Evolutionary conservation across 2,888 invertebrate genomes (phyloP), one percentile per base, ranked within the genome.

Genomic region (Arge pagana): DNA sequence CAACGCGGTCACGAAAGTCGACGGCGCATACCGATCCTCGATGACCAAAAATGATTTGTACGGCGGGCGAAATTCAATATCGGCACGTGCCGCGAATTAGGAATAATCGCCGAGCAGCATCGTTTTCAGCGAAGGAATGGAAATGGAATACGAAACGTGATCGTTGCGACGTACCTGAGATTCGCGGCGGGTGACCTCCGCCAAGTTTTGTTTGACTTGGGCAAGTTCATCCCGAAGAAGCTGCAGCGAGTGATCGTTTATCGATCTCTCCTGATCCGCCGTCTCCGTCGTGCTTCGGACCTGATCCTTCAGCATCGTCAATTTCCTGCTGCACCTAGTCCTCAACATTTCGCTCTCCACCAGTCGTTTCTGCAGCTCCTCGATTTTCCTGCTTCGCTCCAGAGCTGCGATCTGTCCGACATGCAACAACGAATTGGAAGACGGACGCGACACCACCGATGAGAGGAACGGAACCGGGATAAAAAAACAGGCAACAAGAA

Each of bases 341-440:
- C 91, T 83, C 23, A 92, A 78, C 61, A 89, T 81, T 68, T 93
- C 93, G 33, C 90, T 85, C 70, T 93, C 93, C 35, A 90, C 87
- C 19, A 92, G 76, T 58, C 88, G 86, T 70, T 89, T 88, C 60
- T 91, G 89, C 2, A 93, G 78, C 55, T 93, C 92, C 68, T 93
- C 92, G 48, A 92, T 84, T 77, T 90, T 92, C 19, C 92, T 82
- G 1, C 89, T 90, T 23, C 90, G 82, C 72, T 93, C 93, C 63
- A 93, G 70, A 1, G 92, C 87, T 13, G 90, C 87, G 65, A 92
- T 90, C 91, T 92, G 72, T 31, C 68, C 68, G 55, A 41, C 62
- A 54, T 50, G 24, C 23, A 39, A 43, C 24, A 19, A n/a, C n/a
- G n/a, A n/a, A n/a, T n/a, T n/a, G n/a, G n/a, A n/a, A n/a, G n/a